Evolutionary conservation across 2,113 vertebrate genomes (phyloP).

Genomic region (Gadus macrocephalus): DNA sequence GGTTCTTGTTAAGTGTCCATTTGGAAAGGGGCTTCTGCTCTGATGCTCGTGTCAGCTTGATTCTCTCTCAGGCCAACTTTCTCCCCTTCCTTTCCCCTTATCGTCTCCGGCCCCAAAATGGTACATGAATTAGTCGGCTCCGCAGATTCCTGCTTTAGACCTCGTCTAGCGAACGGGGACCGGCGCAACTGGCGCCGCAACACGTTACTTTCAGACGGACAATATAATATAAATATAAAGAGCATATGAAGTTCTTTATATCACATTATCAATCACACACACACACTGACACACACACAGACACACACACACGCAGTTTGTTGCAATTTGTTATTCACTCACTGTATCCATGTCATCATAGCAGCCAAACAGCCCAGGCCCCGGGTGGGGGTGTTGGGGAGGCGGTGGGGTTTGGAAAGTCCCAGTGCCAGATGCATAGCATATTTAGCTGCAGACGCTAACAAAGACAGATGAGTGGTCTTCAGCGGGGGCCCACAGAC

Average conservation of each 20-base stretch:
- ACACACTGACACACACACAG: too few relatives aligned
- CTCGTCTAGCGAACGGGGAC: neutral
- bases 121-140: constrained; percentile 33
- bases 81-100: neutral
- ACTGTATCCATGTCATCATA: constrained; percentile 43
- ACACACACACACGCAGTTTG: constrained; percentile 22
- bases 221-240: too few relatives aligned
- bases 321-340: constrained; percentile 53
- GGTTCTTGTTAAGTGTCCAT: constrained; percentile 68
- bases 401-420: constrained; percentile 31
- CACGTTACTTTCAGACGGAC: too few relatives aligned
- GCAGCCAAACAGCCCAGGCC: constrained; percentile 48
- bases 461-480: constrained; percentile 71
- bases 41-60: constrained; percentile 61
- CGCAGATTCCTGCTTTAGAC: constrained; percentile 32
- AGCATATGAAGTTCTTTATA: too few relatives aligned
- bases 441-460: constrained; percentile 70
- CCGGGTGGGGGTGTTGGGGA: constrained; percentile 26
- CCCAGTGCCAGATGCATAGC: constrained; percentile 66
- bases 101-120: constrained; percentile 14
- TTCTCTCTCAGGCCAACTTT: constrained; percentile 56
- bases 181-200: too few relatives aligned
- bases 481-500: constrained; percentile 40
- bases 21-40: constrained; percentile 59
- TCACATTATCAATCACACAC: too few relatives aligned